Evolutionary conservation across 2,113 vertebrate species (phyloP), one percentile per base, ranked within the genome.

Genomic region (Poeciliopsis prolifica): DNA sequence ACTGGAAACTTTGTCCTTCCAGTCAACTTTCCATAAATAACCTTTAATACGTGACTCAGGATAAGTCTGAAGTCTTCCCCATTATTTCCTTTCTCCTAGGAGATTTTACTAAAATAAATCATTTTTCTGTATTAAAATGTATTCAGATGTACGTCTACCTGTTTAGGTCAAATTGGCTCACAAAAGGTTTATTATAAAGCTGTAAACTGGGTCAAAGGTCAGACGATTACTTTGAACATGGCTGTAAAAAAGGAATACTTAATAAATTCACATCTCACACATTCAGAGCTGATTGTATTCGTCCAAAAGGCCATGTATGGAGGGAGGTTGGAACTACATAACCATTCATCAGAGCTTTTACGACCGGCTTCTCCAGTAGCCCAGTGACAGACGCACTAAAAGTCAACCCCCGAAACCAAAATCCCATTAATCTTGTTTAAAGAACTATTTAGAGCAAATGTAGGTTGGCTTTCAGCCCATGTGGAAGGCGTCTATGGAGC

Each of bases 361-460:
- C 80, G 80, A 84, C 70, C 66, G 68, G 75, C 72, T 82, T 68
- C 68, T 73, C 75, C 80, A 63, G 68, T 15, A 60, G 72, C 51
- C 11, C 1, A 4, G 74, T 19, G 15, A 48, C 61, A 70, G 61
- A 66, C 54, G 1, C 0, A 58, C 24, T 73, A 24, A 83, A 75
- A 80, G 51, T 51, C 82, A 74, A 35, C 71, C 65, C 80, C 81
- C 83, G 78, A 74, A 88, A 87, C 78, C 86, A 80, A 79, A 85
- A 78, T 76, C 60, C 84, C 80, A 85, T 91, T 89, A 91, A 89
- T 87, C 85, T 88, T 0, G 71, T 80, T 87, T 86, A 89, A 92
- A 75, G 88, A 72, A 30, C 70, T 61, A 71, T 89, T 89, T 86
- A 79, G 75, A 65, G 61, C 35, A 77, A 86, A 88, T 78, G 83